Conservation (phyloP, 2,888 invertebrate species). For the Prenolepis imparis region DNA sequence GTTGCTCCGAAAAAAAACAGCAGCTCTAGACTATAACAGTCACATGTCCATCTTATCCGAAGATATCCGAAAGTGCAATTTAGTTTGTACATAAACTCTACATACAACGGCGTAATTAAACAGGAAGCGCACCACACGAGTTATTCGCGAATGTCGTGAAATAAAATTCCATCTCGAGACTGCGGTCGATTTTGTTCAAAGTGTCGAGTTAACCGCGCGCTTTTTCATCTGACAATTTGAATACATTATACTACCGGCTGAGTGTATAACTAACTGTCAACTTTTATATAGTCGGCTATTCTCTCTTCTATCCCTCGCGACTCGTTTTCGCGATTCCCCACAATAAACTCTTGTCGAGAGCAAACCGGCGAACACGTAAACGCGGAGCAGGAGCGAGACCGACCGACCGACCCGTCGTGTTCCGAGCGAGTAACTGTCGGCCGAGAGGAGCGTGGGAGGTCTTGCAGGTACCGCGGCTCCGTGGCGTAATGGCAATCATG, state of each 20-base stretch:
- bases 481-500: conserved; percentile 76
- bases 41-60: conserved; percentile 7
- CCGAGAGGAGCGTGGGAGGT: conserved; percentile 72
- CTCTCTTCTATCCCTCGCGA: conserved; percentile 1
- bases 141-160: not conserved
- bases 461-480: conserved; percentile 75
- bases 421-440: conserved; percentile 76
- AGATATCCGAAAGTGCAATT: not conserved
- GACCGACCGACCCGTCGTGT: conserved; percentile 70
- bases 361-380: conserved; percentile 25
- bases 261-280: not conserved
- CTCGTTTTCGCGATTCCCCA: conserved; percentile 11
- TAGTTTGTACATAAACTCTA: not conserved
- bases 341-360: conserved; percentile 21
- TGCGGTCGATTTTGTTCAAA: not conserved
- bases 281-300: not conserved
- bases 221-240: not conserved
- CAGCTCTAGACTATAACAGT: not conserved
- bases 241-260: conserved; percentile 35
- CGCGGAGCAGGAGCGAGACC: conserved; percentile 46
- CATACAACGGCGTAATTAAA: not conserved
- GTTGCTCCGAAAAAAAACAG: conserved; percentile 20
- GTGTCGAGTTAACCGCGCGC: not conserved
- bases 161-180: not conserved
- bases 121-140: conserved; percentile 23